These are phyloP conservation scores for Nephrotoma guestfalica DNA, from an alignment of 2,888 invertebrate species.

Conservation along the genomic window DNA sequence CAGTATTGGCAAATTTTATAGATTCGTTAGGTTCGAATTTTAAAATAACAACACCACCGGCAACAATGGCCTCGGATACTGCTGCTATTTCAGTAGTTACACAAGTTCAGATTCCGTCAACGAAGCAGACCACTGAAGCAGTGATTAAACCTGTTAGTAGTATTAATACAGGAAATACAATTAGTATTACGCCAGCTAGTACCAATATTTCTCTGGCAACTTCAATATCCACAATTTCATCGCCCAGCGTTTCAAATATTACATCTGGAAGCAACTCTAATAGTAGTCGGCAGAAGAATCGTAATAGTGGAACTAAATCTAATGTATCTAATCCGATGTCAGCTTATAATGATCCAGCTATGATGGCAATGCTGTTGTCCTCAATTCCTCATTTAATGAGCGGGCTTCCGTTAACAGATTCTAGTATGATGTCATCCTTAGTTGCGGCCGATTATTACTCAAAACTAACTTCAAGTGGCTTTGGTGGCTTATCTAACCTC, in stretches of 20 bases:
- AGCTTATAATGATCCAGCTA: not conserved
- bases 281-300: not conserved
- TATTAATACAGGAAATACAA: not conserved
- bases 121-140: not conserved
- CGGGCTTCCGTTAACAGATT: not conserved
- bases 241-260: constrained; percentile 7
- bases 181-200: not conserved
- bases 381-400: not conserved
- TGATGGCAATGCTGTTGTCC: not conserved
- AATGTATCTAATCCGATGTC: not conserved
- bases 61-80: not conserved
- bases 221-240: not conserved
- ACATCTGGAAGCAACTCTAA: not conserved
- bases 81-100: not conserved
- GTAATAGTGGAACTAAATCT: not conserved
- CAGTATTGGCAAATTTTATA: not conserved
- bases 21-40: not conserved
- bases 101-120: not conserved
- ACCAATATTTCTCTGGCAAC: not conserved
- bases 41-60: not conserved
- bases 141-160: not conserved
- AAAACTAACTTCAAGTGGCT: not conserved
- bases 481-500: not conserved
- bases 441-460: not conserved
- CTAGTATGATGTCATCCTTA: constrained; percentile 2